These are phyloP conservation scores for Phaedon cochleariae DNA, from an alignment of 2,888 invertebrate species.

Conservation along the genomic window DNA sequence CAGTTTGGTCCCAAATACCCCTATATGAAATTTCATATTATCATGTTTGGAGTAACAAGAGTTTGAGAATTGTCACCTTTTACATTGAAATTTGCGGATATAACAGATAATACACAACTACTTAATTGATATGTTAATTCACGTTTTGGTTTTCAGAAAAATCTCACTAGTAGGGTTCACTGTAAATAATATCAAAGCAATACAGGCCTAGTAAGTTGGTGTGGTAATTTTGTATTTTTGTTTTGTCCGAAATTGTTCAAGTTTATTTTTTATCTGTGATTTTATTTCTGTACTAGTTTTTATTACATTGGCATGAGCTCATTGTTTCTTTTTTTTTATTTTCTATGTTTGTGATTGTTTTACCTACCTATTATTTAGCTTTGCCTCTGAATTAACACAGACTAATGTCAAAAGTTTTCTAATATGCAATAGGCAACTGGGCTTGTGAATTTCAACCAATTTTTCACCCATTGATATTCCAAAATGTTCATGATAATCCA, in stretches of 20 bases:
- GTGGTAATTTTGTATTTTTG: constrained; percentile 19
- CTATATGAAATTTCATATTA: no score
- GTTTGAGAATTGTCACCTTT: no score
- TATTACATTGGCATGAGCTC: constrained; percentile 29
- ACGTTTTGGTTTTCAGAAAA: constrained; percentile 25
- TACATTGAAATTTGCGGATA: no score
- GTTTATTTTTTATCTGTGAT: constrained; percentile 25
- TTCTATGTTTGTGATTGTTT: constrained; percentile 49
- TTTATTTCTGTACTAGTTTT: constrained; percentile 30
- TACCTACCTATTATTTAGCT: constrained; percentile 26
- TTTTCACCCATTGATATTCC: no score
- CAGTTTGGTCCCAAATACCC: no score
- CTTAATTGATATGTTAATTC: background rate
- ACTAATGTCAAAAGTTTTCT: no score
- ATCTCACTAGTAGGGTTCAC: constrained; percentile 28
- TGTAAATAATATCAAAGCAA: constrained; percentile 29
- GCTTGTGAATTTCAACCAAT: no score
- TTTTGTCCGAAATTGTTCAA: background rate
- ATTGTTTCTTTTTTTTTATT: constrained; percentile 42
- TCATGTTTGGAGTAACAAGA: no score
- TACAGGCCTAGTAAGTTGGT: constrained; percentile 32
- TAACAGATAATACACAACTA: no score
- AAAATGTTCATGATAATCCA: no score
- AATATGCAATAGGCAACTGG: no score
- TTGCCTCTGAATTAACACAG: background rate